Evolutionary conservation across 2,797 vertebrate genomes (phyloP).

Genomic region (Myotis myotis): DNA sequence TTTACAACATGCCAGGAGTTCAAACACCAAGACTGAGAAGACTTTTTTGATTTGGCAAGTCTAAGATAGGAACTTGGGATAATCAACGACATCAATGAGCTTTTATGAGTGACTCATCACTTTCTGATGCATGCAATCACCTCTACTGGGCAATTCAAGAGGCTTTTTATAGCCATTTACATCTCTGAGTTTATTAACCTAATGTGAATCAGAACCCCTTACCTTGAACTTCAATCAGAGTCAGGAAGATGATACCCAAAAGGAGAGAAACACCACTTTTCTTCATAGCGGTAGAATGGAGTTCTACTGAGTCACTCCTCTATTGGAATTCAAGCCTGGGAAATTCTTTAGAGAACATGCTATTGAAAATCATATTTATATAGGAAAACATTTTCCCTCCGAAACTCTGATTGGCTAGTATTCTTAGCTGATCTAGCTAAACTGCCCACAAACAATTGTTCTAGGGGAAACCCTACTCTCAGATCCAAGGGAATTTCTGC

Average conservation of each 20-base stretch:
- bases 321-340: not conserved
- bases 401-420: constrained; percentile 60
- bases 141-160: not conserved
- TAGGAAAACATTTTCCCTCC: constrained; percentile 52
- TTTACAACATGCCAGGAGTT: not conserved
- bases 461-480: constrained; percentile 69
- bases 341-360: constrained; percentile 15
- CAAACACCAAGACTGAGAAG: not conserved
- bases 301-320: not conserved
- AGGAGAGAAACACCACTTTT: constrained; percentile 7
- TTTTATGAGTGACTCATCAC: not conserved
- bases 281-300: constrained; percentile 54
- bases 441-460: not conserved
- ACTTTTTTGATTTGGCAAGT: constrained; percentile 35
- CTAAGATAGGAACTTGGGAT: constrained; percentile 33
- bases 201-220: constrained; percentile 34
- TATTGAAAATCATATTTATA: constrained; percentile 63
- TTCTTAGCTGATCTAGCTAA: constrained; percentile 37
- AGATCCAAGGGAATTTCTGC: constrained; percentile 73
- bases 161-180: not conserved
- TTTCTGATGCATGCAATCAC: not conserved
- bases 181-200: constrained; percentile 20
- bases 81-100: not conserved
- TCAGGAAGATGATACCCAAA: constrained; percentile 52
- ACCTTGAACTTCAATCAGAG: constrained; percentile 67